Percentiles rank a stretch among this genome's conserved stretches.
phyloP scores from a whole-genome alignment of 2,113 vertebrate species.

The Burhinus oedicnemus region DNA sequence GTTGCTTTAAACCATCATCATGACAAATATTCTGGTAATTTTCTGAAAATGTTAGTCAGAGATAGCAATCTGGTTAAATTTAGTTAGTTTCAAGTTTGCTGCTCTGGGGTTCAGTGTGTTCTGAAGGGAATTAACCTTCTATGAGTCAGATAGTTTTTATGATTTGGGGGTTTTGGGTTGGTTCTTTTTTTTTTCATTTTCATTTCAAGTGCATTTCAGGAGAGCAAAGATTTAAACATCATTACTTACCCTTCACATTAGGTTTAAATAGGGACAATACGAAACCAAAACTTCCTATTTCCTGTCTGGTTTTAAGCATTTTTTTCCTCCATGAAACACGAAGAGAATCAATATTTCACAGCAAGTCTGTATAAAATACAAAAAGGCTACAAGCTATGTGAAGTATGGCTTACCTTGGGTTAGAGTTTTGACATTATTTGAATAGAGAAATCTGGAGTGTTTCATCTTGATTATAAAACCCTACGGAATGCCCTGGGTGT shows the following conservation, averaged over 20 bases:
- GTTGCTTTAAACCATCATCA: background rate
- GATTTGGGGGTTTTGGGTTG: background rate
- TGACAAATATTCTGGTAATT: background rate
- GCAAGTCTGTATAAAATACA: slow-evolving; percentile 33
- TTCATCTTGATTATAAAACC: slow-evolving; percentile 61
- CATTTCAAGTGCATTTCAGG: background rate
- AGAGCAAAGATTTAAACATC: slow-evolving; percentile 11
- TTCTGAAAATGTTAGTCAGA: background rate
- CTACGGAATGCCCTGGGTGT: slow-evolving; percentile 43
- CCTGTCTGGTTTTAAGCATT: background rate
- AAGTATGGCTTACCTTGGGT: slow-evolving; percentile 22
- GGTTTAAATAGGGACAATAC: slow-evolving; percentile 4
- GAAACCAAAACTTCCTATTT: background rate
- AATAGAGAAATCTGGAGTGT: slow-evolving; percentile 61
- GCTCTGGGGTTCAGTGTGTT: background rate
- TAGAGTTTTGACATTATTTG: slow-evolving; percentile 25
- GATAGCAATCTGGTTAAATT: background rate
- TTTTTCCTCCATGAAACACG: background rate
- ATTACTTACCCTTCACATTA: background rate
- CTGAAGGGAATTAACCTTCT: background rate
- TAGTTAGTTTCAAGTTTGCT: background rate
- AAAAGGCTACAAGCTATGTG: background rate
- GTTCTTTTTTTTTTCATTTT: background rate
- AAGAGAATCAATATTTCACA: slow-evolving; percentile 47
- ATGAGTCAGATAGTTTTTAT: slow-evolving; percentile 11